phyloP scores from a whole-genome alignment of 2,797 vertebrate genomes.

The Psittacula echo region DNA sequence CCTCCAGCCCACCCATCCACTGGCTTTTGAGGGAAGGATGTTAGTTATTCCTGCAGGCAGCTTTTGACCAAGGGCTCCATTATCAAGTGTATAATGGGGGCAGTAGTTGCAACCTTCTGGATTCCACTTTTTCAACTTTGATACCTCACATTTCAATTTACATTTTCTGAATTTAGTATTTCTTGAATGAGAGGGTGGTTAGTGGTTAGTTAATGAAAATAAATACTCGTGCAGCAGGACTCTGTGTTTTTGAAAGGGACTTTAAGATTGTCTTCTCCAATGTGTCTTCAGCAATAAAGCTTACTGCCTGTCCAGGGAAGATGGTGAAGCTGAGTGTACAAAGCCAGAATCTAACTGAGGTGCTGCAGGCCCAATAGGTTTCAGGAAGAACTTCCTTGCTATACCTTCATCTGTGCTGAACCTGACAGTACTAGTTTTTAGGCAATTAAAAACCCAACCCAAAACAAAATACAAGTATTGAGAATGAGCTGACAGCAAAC shows the following conservation, averaged over 20 bases:
- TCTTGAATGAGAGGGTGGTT: not conserved
- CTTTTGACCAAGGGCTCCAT: not conserved
- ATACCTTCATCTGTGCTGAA: not conserved
- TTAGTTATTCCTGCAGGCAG: not conserved
- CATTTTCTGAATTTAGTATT: not conserved
- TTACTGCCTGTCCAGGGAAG: not conserved
- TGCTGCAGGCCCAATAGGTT: not conserved
- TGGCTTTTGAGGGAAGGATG: fast-evolving
- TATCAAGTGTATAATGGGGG: fast-evolving
- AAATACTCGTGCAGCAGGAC: not conserved
- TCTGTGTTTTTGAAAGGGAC: not conserved
- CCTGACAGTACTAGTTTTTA: not conserved
- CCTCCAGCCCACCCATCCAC: fast-evolving
- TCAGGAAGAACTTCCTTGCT: not conserved
- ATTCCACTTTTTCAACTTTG: not conserved
- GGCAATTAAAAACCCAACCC: not conserved
- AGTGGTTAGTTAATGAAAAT: not conserved
- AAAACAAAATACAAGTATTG: not conserved
- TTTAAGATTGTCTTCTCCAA: not conserved
- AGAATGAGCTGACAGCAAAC: not conserved
- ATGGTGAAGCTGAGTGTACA: not conserved
- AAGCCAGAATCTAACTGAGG: not conserved
- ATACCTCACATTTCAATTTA: not conserved
- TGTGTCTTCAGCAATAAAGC: not conserved
- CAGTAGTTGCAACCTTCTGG: not conserved